Evolutionary conservation across 2,888 invertebrate species (phyloP), one percentile per base, ranked within the genome.

Genomic region (Drosophila merina): DNA sequence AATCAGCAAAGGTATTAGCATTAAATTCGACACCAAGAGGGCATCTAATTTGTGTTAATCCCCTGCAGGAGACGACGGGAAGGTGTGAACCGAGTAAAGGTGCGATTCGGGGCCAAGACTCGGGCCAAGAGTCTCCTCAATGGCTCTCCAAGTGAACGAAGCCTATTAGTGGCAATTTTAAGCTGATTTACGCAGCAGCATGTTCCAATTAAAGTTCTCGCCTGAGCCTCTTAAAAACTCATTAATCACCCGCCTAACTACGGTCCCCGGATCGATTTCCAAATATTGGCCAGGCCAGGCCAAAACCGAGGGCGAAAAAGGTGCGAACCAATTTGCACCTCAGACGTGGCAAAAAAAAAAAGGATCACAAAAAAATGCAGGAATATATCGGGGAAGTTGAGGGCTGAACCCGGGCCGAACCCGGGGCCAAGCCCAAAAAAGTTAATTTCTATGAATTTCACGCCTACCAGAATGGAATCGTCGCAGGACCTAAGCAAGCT

Each of bases 221-320:
- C 72, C 76, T 78, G 86, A 90, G 87, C 88, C 91, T 90, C 88
- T 90, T 90, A 91, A 90, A 90, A 90, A 80, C 78, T 89, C 91
- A 90, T 90, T 90, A 90, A 90, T 91, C 91, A 90, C 88, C 81
- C 84, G 86, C 85, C 87, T 90, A 90, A 90, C 90, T 86, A 90
- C 86, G 86, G 62, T 51, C 66, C 69, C 74, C 77, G 82, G 88
- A 88, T 83, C 82, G 86, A 88, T 83, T 88, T 83, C 64, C 88
- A 88, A 88, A 86, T 83, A 68, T 88, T 77, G 88, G 88, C 88
- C 54, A 56, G 55, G 54, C 33, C 12, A 50, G 25, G 14, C 14
- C 14, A 14, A 28, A 28, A 28, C 20, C 20, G 6, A 28, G 55
- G 49, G 30, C 48, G 60, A 72, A 69, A 82, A 85, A 86, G 85